phyloP scores from a whole-genome alignment of 1,140 invertebrate species.

The Mactra quadrangularis region DNA sequence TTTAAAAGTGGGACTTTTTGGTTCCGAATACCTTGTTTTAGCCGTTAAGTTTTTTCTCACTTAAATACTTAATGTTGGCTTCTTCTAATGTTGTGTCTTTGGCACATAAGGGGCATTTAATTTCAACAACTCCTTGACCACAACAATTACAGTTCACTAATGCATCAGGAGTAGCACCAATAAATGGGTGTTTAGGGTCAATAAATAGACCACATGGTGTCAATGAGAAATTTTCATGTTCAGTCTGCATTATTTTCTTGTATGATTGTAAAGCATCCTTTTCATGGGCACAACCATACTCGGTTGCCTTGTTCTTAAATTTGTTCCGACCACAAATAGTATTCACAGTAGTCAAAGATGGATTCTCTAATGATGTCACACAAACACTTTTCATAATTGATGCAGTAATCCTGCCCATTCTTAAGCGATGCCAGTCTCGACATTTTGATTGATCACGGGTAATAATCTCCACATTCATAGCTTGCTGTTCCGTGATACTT shows the following conservation, averaged over 20 bases:
- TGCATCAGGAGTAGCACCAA: no score
- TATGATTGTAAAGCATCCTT: neutral
- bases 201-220: neutral
- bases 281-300: slow-evolving; percentile 49
- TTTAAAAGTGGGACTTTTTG: no score
- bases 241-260: neutral
- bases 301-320: slow-evolving; percentile 5
- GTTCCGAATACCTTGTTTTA: no score
- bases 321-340: neutral
- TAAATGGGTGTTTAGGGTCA: slow-evolving; percentile 18
- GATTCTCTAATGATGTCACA: neutral
- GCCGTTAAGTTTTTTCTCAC: slow-evolving; percentile 7
- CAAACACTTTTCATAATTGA: slow-evolving; percentile 47
- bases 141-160: no score
- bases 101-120: slow-evolving; percentile 6
- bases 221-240: slow-evolving; percentile 3
- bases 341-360: neutral
- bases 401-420: slow-evolving; percentile 56
- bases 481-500: slow-evolving; percentile 36
- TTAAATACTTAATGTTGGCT: neutral
- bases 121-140: no score
- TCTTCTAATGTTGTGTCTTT: neutral
- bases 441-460: slow-evolving; percentile 48
- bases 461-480: slow-evolving; percentile 25
- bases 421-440: slow-evolving; percentile 52